Evolutionary conservation across 2,888 invertebrate genomes (phyloP), one percentile per base, ranked within the genome.

Genomic region (Pelosia muscerda): DNA sequence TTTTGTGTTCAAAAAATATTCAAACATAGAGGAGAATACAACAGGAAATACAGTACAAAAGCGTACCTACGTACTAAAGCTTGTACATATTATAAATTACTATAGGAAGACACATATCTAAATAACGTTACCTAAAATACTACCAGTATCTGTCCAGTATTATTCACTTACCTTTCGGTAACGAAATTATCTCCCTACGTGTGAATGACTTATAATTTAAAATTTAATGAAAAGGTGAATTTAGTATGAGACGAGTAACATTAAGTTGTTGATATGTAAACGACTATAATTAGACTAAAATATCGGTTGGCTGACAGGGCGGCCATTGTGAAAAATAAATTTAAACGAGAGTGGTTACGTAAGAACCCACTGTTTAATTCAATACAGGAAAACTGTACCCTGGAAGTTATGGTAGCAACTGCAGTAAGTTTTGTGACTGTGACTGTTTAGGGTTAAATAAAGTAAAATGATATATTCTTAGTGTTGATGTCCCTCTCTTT

Each of bases 251-350:
- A 63, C 69, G 64, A 70, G 65, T 69, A 68, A 71, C 74, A 71
- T 71, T 69, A 71, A 75, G 66, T 69, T 78, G 80, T 78, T 81
- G 81, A 82, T 79, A 73, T 73, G 76, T 71, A 66, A 75, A 70
- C 68, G 23, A 68, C 70, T 66, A 78, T 75, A 78, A 68, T 61
- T 72, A 71, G 65, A 63, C 62, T 74, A 77, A 74, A 72, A 73
- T 78, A 77, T 72, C 63, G 70, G 38, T 66, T 76, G 66, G 53
- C 55, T 70, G 61, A 22, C 63, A 57, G 68, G 59, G 71, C 56
- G 64, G 67, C 69, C 67, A 74, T 26, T 42, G 26, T 61, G 25
- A 19, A 26, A 61, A 42, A 25, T n/a, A 49, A 61, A 49, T 22
- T 9, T 23, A 61, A 42, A 49, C 61, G n/a, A 25, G 61, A 25